Evolutionary conservation across 2,797 vertebrate species (phyloP).

Genomic region (Girardinus metallicus): DNA sequence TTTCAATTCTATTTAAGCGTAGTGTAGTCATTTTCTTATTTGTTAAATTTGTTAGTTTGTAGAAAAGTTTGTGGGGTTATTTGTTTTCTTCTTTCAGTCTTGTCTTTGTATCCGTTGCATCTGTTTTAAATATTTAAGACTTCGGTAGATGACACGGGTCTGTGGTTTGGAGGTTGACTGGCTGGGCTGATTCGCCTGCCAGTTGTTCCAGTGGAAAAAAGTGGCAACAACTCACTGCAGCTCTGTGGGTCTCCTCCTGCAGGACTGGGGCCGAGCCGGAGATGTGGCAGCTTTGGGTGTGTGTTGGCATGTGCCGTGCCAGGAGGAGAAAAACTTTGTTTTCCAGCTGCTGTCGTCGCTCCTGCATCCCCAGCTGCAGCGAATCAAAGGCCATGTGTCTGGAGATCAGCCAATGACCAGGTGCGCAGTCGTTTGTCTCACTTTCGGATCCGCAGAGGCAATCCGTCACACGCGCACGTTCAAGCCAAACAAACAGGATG

Average conservation of each 20-base stretch:
- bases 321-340: conserved; percentile 89
- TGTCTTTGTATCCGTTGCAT: conserved; percentile 5
- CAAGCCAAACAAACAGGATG: conserved; percentile 30
- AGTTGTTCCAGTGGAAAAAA: conserved; percentile 55
- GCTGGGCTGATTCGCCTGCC: conserved; percentile 40
- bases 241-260: conserved; percentile 28
- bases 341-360: conserved; percentile 91
- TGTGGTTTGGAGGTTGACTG: conserved; percentile 44
- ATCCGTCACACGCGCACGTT: not conserved
- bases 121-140: conserved; percentile 28
- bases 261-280: conserved; percentile 97
- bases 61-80: not conserved
- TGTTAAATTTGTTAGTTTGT: not conserved
- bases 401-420: conserved; percentile 93
- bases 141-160: conserved; percentile 12
- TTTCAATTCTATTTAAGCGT: not conserved
- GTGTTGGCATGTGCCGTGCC: conserved; percentile 91
- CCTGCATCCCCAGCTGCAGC: conserved; percentile 90
- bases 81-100: conserved; percentile 9
- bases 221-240: conserved; percentile 8
- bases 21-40: not conserved
- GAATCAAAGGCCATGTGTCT: conserved; percentile 83
- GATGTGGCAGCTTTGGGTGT: conserved; percentile 90
- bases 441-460: conserved; percentile 5
- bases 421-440: conserved; percentile 58